Evolutionary conservation across 2,888 invertebrate species (phyloP), one percentile per base, ranked within the genome.

Genomic region (Ennomos quercinarius): DNA sequence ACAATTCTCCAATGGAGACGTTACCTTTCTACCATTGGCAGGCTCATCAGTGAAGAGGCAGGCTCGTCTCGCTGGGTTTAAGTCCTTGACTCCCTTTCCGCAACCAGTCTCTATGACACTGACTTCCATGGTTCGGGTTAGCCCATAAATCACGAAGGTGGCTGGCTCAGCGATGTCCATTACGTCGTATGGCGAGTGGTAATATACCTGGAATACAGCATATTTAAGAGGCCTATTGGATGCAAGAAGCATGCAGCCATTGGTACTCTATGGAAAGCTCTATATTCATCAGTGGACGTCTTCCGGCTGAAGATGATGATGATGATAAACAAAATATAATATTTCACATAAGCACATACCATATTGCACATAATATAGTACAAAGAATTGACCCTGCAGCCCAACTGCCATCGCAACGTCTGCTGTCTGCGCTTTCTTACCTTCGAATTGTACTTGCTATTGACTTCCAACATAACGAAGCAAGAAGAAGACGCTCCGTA

Each of bases 121-220:
- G 27, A 90, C 67, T 39, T 82, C 89, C 34, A 89, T 84, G 43
- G 82, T 83, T 2, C 90, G 72, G 52, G 93, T 93, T 49, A 83
- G 61, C 0, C 83, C 76, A 0, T 84, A 78, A 44, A 61, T 72
- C 6, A 91, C 84, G n/a, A 73, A 70, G 0, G 80, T 77, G 0
- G 89, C 77, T 34, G 60, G 72, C 61, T 82, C 77, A 0, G 83
- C 81, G 0, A 91, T 79, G 64, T 94, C 94, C 17, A 92, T 78
- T 1, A 94, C 80, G 64, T 95, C 95, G 71, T 93, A 92, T 4
- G 94, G 93, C 0, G 95, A 95, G 74, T 95, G 95, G 0, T 93
- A 71, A 76, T 93, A 94, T 72, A 94, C 93, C 95, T 95, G 74
- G 9, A 73, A 70, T 10, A 11, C n/a, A 41, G 35, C 35, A 8